Percentiles rank a stretch among this genome's conserved stretches.
Conservation (phyloP, 1,140 invertebrate genomes). For the Sinonovacula constricta region DNA sequence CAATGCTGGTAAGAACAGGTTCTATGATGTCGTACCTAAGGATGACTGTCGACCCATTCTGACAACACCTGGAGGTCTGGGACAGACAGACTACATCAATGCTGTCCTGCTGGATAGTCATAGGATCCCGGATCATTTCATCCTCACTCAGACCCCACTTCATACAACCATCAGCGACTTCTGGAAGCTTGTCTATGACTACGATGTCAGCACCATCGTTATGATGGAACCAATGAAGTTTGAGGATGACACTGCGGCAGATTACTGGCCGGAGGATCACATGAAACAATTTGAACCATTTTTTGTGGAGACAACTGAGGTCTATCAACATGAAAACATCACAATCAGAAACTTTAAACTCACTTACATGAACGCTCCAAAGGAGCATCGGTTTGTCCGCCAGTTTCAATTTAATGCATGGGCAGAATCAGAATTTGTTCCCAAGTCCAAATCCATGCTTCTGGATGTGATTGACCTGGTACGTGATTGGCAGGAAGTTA, state of each 20-base stretch:
- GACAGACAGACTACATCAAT: constrained; percentile 79
- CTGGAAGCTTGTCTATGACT: constrained; percentile 77
- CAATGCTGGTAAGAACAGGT: constrained; percentile 74
- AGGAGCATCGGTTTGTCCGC: constrained; percentile 59
- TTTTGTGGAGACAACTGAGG: constrained; percentile 67
- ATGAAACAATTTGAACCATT: constrained; percentile 71
- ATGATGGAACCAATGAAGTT: constrained; percentile 72
- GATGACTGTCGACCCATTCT: constrained; percentile 66
- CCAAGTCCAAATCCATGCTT: constrained; percentile 70
- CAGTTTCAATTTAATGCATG: constrained; percentile 76
- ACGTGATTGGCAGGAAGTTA: constrained; percentile 65
- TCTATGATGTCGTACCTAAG: constrained; percentile 66
- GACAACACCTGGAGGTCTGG: constrained; percentile 60
- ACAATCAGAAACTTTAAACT: constrained; percentile 69
- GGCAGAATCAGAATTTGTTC: constrained; percentile 68
- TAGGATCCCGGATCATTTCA: constrained; percentile 65
- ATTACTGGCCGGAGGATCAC: constrained; percentile 73
- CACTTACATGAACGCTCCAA: constrained; percentile 56
- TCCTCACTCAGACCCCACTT: constrained; percentile 77
- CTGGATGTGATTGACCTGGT: constrained; percentile 71
- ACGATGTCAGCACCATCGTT: constrained; percentile 71
- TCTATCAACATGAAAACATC: constrained; percentile 70
- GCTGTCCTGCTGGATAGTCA: constrained; percentile 74
- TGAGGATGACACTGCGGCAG: constrained; percentile 71
- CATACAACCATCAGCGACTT: constrained; percentile 76